phyloP scores from a whole-genome alignment of 53 echinoderm and acorn worm species.

The Hippasteria phrygiana region DNA sequence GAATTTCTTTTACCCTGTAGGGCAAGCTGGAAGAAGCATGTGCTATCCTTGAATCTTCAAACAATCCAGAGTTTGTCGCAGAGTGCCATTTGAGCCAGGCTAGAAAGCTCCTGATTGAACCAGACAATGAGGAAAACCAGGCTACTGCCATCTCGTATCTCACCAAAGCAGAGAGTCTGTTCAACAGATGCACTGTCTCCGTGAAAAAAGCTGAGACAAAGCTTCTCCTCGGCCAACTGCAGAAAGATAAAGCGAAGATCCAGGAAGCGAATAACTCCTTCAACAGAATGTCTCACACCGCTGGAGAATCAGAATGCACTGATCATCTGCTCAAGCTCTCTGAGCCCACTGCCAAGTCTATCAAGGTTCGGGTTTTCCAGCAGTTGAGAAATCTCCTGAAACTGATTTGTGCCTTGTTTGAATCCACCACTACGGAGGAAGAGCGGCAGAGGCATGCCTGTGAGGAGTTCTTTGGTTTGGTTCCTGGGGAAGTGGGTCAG shows the following conservation, averaged over 20 bases:
- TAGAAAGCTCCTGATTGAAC: constrained; percentile 27
- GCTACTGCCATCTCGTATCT: constrained; percentile 14
- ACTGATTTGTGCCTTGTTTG: constrained; percentile 52
- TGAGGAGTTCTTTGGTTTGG: constrained; percentile 65
- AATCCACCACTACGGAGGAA: constrained; percentile 31
- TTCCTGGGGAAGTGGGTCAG: constrained; percentile 16
- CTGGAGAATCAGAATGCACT: constrained; percentile 55
- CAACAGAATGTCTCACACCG: constrained; percentile 24
- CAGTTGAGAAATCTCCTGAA: constrained; percentile 36
- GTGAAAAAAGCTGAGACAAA: constrained; percentile 42
- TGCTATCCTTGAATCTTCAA: constrained; percentile 33
- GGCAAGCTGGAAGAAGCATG: constrained; percentile 72
- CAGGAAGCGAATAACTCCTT: constrained; percentile 29
- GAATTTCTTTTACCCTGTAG: neutral
- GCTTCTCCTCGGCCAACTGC: constrained; percentile 40
- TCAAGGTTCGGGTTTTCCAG: constrained; percentile 20
- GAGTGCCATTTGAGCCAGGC: constrained; percentile 61
- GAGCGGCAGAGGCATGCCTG: constrained; percentile 36
- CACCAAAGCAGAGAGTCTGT: constrained; percentile 33
- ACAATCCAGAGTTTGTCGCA: constrained; percentile 56
- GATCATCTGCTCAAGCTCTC: constrained; percentile 20
- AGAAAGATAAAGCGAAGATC: constrained; percentile 38
- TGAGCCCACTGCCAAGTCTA: neutral
- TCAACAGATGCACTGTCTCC: constrained; percentile 2
- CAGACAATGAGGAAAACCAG: constrained; percentile 17